Evolutionary conservation across 2,797 vertebrate genomes (phyloP).

Genomic region (Spheniscus humboldti): DNA sequence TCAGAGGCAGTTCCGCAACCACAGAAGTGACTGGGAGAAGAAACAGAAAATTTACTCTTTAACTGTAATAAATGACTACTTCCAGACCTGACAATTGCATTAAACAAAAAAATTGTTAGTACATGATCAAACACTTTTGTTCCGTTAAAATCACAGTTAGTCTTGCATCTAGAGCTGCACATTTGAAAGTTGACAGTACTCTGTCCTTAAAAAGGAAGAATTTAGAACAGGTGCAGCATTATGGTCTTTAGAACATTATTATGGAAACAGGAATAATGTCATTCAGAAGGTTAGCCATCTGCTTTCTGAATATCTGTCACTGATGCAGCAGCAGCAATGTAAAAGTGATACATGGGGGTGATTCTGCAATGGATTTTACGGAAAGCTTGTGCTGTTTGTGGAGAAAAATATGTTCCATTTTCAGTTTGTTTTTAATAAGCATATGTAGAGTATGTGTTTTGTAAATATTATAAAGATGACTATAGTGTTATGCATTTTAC

Average conservation of each 20-base stretch:
- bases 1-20: background rate
- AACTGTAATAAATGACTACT: background rate
- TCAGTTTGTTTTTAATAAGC: background rate
- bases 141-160: background rate
- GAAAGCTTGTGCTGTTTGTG: background rate
- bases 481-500: background rate
- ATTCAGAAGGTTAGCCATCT: slow-evolving; percentile 64
- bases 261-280: slow-evolving; percentile 59
- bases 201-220: background rate
- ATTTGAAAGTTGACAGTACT: background rate
- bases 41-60: background rate
- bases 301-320: slow-evolving; percentile 43
- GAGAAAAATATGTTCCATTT: slow-evolving; percentile 3
- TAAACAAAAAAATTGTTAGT: background rate
- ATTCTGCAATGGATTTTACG: background rate
- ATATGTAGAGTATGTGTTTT: background rate
- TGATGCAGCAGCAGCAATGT: background rate
- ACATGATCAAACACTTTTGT: background rate
- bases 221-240: slow-evolving; percentile 40
- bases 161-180: background rate
- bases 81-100: background rate
- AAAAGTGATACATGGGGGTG: background rate
- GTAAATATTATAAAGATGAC: background rate
- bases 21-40: background rate
- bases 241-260: slow-evolving; percentile 45